Evolutionary conservation across 2,888 invertebrate species (phyloP).

Genomic region (Drosophila villosipedis): DNA sequence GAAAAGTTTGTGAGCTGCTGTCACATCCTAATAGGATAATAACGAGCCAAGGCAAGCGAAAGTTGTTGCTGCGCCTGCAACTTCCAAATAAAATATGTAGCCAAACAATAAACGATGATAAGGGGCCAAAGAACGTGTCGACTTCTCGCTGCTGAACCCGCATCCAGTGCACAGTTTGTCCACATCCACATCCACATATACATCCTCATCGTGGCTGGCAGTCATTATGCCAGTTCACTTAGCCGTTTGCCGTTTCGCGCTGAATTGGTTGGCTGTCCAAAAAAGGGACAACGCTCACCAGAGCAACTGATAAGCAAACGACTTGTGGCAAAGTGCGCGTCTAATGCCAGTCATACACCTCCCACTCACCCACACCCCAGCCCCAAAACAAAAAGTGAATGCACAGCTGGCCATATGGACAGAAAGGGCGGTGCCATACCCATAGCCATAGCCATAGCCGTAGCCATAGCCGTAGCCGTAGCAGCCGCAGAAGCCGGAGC

Average conservation of each 20-base stretch:
- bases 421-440: constrained; percentile 8
- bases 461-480: constrained; percentile 28
- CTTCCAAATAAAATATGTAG: constrained; percentile 69
- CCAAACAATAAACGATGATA: constrained; percentile 77
- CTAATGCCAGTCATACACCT: constrained; percentile 56
- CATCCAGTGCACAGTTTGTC: neutral
- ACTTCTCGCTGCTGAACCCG: constrained; percentile 24
- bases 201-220: constrained; percentile 12
- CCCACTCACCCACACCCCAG: neutral
- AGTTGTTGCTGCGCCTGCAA: constrained; percentile 79
- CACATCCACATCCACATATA: neutral
- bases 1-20: constrained; percentile 76
- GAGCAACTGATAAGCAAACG: constrained; percentile 80
- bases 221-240: constrained; percentile 62
- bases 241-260: constrained; percentile 32
- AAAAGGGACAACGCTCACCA: constrained; percentile 48
- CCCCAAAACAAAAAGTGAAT: neutral
- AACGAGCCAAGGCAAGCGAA: constrained; percentile 73
- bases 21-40: constrained; percentile 81
- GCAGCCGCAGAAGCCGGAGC: constrained; percentile 29
- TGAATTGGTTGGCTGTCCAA: constrained; percentile 39
- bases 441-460: constrained; percentile 7
- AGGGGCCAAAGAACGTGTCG: constrained; percentile 76
- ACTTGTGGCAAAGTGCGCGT: constrained; percentile 77
- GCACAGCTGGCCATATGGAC: constrained; percentile 44